phyloP scores from a whole-genome alignment of 2,797 vertebrate species.

The Falco peregrinus region DNA sequence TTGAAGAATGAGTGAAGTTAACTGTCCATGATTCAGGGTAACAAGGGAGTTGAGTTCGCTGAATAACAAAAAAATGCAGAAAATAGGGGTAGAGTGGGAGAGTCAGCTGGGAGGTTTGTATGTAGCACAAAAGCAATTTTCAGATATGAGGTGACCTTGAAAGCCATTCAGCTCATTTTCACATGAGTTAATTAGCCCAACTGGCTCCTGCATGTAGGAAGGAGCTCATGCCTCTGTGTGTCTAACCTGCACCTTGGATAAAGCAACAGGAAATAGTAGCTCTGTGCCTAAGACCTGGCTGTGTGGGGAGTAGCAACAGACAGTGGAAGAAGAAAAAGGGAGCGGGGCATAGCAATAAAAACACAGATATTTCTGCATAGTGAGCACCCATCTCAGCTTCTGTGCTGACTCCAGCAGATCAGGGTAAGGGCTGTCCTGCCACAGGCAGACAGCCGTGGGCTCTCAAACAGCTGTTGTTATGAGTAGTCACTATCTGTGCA shows the following conservation, averaged over 20 bases:
- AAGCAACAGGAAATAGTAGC: neutral
- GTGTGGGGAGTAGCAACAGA: neutral
- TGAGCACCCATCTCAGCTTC: neutral
- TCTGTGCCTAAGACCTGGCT: neutral
- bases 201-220: neutral
- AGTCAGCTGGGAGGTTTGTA: neutral
- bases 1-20: neutral
- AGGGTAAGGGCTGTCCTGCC: neutral
- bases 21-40: neutral
- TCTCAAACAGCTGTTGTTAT: neutral
- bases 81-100: neutral
- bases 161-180: constrained; percentile 28
- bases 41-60: neutral
- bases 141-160: constrained; percentile 29
- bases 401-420: neutral
- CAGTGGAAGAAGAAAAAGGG: neutral
- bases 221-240: neutral
- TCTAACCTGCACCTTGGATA: neutral
- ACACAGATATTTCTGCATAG: neutral
- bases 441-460: rapidly evolving
- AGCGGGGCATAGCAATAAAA: neutral
- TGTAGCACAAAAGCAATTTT: constrained; percentile 19
- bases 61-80: neutral
- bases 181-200: neutral
- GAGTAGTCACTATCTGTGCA: rapidly evolving